Base-by-base conservation (phyloP, 2,113 vertebrate species). In the Osmerus eperlanus region DNA sequence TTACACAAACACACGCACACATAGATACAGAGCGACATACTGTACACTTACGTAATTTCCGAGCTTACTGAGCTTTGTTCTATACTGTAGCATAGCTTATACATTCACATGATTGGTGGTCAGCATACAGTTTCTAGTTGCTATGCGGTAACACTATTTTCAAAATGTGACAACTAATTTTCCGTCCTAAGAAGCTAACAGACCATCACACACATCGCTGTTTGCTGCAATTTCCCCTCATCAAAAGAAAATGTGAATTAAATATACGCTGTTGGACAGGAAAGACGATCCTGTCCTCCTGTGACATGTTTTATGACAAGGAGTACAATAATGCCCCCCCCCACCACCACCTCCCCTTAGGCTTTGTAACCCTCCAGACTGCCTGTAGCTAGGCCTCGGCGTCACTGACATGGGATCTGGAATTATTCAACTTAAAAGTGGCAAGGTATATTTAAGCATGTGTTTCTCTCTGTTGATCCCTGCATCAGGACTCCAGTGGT, bases 131-230 rank as follows among this genome's bases (percentile, higher is more conserved):
- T 70, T 25, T 61, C 58, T 19, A 61, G 18, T 55, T 67, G 65
- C 66, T 54, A 18, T 11, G 67, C 29, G 47, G 64, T 3, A 16
- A 66, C 56, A 74, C 25, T 55, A 18, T 72, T 73, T 71, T 2
- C 73, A 74, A 69, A 73, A 62, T 54, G 55, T 52, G 59, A n/a
- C 54, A 36, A 11, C 63, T 65, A 53, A 53, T 62, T 55, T 67
- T 47, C 25, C 60, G 47, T 51, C 65, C 29, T 32, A 12, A 23
- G 56, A 71, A 72, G 67, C 59, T 70, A 80, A 75, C 64, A 80
- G 77, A 77, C 67, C 73, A 74, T 74, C 78, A 67, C 9, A 68
- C 72, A 54, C 55, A 73, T 76, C 76, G 72, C 67, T 74, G 58
- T 70, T 68, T 67, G 65, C 59, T 41, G 61, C 65, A 41, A 56